Conservation (phyloP, 2,888 invertebrate species). For the Hydroisotoma schaefferi region DNA sequence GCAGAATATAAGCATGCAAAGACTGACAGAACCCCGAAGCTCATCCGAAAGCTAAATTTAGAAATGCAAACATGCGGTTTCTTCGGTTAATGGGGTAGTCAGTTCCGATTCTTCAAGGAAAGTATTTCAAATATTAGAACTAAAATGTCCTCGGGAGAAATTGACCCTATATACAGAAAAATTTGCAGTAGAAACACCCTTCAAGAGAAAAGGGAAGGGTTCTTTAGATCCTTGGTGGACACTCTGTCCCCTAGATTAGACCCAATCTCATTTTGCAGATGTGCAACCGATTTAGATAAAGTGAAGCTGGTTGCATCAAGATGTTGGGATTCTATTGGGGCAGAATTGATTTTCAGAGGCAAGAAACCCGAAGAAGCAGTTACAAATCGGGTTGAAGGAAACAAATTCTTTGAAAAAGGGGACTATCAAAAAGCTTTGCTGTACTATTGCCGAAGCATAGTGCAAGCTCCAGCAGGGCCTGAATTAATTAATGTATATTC, state of each 20-base stretch:
- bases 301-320: constrained; percentile 28
- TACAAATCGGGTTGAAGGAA: constrained; percentile 62
- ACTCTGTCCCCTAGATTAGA: constrained; percentile 54
- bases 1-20: too few relatives aligned
- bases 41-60: too few relatives aligned
- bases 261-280: constrained; percentile 28
- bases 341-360: constrained; percentile 42
- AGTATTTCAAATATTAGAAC: too few relatives aligned
- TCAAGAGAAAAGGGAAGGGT: constrained; percentile 70
- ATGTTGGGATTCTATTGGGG: constrained; percentile 41
- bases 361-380: constrained; percentile 57
- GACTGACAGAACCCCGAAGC: too few relatives aligned
- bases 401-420: constrained; percentile 58
- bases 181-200: constrained; percentile 72
- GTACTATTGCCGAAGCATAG: constrained; percentile 67
- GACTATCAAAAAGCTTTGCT: constrained; percentile 61
- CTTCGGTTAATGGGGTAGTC: too few relatives aligned
- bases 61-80: too few relatives aligned
- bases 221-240: constrained; percentile 66
- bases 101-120: too few relatives aligned
- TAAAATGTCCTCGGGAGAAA: constrained; percentile 6
- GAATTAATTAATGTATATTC: constrained; percentile 65
- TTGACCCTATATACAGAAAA: constrained; percentile 56
- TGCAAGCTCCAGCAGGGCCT: constrained; percentile 67
- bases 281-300: constrained; percentile 40